A percentile compares a stretch with the other conserved stretches of the same genome.
These are phyloP conservation scores for Limnephilus marmoratus DNA, from an alignment of 2,888 invertebrate genomes.

Conservation along the genomic window DNA sequence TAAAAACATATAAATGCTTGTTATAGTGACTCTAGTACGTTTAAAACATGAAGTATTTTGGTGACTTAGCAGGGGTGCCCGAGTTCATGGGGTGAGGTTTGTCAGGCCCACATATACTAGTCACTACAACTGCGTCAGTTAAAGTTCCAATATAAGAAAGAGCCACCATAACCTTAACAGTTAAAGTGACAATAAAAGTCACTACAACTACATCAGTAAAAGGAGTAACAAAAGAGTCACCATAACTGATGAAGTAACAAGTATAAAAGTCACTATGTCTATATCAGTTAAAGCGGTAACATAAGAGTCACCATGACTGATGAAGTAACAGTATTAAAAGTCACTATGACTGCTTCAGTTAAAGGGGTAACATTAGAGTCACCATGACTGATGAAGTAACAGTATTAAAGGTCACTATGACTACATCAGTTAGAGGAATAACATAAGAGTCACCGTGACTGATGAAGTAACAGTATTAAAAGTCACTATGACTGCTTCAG, in stretches of 20 bases:
- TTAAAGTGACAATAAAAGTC: neutral
- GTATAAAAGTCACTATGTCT: too few relatives aligned
- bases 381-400: too few relatives aligned
- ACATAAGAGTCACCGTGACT: neutral
- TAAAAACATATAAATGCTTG: neutral
- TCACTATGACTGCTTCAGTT: neutral
- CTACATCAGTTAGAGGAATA: neutral
- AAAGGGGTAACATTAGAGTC: too few relatives aligned
- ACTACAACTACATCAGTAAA: neutral
- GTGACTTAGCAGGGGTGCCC: too few relatives aligned
- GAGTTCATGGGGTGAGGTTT: too few relatives aligned
- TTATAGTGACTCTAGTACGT: neutral
- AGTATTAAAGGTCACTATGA: too few relatives aligned
- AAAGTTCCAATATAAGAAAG: neutral
- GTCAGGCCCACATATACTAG: neutral
- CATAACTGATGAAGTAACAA: neutral
- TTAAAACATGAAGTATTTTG: too few relatives aligned
- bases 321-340: neutral
- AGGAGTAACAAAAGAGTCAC: neutral
- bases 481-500: neutral
- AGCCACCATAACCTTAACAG: neutral
- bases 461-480: too few relatives aligned
- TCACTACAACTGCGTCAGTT: neutral
- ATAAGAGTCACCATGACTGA: too few relatives aligned
- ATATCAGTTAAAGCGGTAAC: too few relatives aligned